Evolutionary conservation across 1,140 invertebrate species (phyloP).

Genomic region (Caenorhabditis inopinata): DNA sequence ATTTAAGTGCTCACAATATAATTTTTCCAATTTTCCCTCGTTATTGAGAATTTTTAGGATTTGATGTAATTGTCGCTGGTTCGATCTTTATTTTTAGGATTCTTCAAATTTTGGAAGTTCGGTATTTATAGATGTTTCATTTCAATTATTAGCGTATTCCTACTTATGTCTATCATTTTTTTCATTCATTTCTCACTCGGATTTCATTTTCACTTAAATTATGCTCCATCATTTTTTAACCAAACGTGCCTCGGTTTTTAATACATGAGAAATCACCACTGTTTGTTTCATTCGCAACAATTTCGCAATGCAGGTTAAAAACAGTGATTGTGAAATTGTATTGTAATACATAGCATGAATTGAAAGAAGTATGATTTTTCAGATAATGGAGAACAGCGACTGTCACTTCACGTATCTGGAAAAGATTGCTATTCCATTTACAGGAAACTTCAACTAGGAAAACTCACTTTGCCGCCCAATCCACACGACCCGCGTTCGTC

Average conservation of each 20-base stretch:
- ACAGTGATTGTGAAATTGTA: too few species aligned
- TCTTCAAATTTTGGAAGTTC: too few species aligned
- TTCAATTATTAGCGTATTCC: background rate
- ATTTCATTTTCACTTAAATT: too few species aligned
- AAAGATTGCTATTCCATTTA: background rate
- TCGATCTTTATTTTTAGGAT: background rate
- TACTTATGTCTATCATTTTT: background rate
- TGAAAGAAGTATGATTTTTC: too few species aligned
- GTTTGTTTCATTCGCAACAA: too few species aligned
- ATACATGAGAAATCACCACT: too few species aligned
- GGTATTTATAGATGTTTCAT: too few species aligned
- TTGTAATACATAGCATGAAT: background rate
- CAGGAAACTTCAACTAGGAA: background rate
- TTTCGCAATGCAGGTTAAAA: too few species aligned
- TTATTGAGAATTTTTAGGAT: background rate
- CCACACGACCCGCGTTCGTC: conserved; percentile 19
- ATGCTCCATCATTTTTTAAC: too few species aligned
- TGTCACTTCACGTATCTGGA: background rate
- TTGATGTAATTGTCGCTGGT: conserved; percentile 3
- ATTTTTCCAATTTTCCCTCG: background rate
- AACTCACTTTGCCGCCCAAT: conserved; percentile 43
- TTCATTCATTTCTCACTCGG: background rate
- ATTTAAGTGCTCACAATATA: too few species aligned
- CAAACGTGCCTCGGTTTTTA: too few species aligned
- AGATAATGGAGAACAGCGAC: too few species aligned